Conservation (phyloP, 2,888 invertebrate species). For the Drosophila formosana region DNA sequence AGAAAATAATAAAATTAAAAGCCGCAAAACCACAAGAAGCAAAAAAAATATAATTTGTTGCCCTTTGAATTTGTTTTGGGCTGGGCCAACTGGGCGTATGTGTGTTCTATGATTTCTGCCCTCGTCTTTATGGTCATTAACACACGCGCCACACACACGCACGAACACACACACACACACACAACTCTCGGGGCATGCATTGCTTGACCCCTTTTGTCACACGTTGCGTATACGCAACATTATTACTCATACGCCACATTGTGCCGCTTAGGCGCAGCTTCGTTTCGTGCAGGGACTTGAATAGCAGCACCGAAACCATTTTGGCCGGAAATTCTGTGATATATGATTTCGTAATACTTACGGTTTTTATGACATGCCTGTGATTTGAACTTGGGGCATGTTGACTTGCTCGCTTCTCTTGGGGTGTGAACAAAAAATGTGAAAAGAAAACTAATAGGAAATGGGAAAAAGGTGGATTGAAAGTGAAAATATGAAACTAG, state of each 20-base stretch:
- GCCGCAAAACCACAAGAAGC: slow-evolving; percentile 3
- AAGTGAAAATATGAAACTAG: background rate
- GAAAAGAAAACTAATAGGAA: background rate
- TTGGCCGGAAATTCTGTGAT: slow-evolving; percentile 32
- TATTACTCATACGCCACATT: slow-evolving; percentile 58
- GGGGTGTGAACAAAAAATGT: background rate
- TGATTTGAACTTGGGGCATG: slow-evolving; percentile 24
- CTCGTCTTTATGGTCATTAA: slow-evolving; percentile 52
- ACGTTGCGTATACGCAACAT: slow-evolving; percentile 50
- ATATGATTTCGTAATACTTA: slow-evolving; percentile 48
- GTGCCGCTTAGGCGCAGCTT: slow-evolving; percentile 42
- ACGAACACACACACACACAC: slow-evolving; percentile 18
- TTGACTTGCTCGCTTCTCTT: slow-evolving; percentile 7
- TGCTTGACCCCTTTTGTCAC: slow-evolving; percentile 49
- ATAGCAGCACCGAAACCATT: slow-evolving; percentile 19
- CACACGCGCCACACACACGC: slow-evolving; percentile 24
- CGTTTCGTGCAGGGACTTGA: slow-evolving; percentile 32
- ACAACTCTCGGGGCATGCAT: slow-evolving; percentile 8
- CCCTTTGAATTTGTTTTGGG: slow-evolving; percentile 41
- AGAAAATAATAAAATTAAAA: slow-evolving; percentile 75
- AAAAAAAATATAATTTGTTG: slow-evolving; percentile 21
- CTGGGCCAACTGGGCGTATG: slow-evolving; percentile 64
- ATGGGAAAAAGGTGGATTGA: background rate
- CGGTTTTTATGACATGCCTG: slow-evolving; percentile 40
- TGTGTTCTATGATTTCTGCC: slow-evolving; percentile 37